Conservation (phyloP, 2,888 invertebrate species). For the Acheta domesticus region DNA sequence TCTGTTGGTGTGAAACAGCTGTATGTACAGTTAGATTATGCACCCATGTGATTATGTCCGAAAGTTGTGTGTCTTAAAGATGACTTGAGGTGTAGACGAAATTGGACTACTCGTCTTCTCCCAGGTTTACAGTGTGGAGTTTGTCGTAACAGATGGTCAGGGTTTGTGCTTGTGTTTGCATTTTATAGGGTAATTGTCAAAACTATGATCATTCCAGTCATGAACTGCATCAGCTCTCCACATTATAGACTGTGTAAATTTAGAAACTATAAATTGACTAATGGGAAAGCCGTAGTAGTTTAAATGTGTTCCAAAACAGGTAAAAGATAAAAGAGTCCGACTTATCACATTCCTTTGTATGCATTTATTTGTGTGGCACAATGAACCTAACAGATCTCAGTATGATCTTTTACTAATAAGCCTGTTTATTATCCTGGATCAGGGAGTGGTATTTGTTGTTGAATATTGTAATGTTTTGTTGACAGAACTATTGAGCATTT, state of each 20-base stretch:
- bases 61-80: not conserved
- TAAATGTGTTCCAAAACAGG: not conserved
- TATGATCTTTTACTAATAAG: no score
- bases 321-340: not conserved
- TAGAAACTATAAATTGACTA: not conserved
- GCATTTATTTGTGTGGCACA: not conserved
- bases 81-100: not conserved
- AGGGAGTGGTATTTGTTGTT: no score
- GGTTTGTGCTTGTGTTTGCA: not conserved
- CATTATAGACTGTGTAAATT: not conserved
- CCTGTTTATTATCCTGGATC: no score
- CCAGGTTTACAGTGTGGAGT: not conserved
- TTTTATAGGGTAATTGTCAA: not conserved
- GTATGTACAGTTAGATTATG: conserved; percentile 90
- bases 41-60: conserved; percentile 61
- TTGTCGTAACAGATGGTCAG: not conserved
- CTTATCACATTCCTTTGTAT: conserved; percentile 3
- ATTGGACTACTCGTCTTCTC: not conserved
- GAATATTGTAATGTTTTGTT: no score
- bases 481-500: no score
- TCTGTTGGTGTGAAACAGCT: conserved; percentile 87
- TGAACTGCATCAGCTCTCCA: conserved; percentile 5
- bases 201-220: not conserved
- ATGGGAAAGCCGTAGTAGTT: not conserved
- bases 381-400: not conserved